Conservation (phyloP, 2,113 vertebrate species). For the Pristiophorus japonicus region DNA sequence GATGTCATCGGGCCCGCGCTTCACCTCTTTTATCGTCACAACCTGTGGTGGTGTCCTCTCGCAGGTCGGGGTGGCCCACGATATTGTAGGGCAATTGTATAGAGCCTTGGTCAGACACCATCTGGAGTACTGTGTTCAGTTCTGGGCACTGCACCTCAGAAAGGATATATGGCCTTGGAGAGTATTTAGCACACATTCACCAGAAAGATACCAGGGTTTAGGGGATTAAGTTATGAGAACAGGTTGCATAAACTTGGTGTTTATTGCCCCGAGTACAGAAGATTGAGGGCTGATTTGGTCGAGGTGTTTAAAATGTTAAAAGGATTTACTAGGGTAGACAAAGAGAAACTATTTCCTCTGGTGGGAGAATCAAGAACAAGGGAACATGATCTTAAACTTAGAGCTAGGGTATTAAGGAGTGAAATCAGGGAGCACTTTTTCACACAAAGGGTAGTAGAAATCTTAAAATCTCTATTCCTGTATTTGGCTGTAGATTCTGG, state of each 20-base stretch:
- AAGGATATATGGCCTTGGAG: neutral
- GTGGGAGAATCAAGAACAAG: too few species aligned
- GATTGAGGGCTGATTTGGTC: too few species aligned
- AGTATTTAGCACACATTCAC: neutral
- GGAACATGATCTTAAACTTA: neutral
- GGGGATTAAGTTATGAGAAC: neutral
- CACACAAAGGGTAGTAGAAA: neutral
- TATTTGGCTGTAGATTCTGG: neutral
- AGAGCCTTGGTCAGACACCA: neutral
- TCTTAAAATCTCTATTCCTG: neutral
- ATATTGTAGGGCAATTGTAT: too few species aligned
- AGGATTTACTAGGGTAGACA: neutral
- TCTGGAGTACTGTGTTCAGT: neutral
- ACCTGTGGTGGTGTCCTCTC: too few species aligned
- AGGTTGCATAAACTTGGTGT: neutral
- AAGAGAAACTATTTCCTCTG: neutral
- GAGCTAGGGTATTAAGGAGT: neutral
- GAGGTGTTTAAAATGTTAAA: neutral
- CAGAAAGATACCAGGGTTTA: neutral
- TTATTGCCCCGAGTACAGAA: neutral
- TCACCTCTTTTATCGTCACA: too few species aligned
- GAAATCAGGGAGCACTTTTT: neutral
- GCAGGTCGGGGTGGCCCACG: too few species aligned
- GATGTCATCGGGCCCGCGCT: too few species aligned
- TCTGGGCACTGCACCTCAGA: neutral